These are phyloP conservation scores for Chymomyza amoena DNA, from an alignment of 2,888 invertebrate species.

Conservation along the genomic window DNA sequence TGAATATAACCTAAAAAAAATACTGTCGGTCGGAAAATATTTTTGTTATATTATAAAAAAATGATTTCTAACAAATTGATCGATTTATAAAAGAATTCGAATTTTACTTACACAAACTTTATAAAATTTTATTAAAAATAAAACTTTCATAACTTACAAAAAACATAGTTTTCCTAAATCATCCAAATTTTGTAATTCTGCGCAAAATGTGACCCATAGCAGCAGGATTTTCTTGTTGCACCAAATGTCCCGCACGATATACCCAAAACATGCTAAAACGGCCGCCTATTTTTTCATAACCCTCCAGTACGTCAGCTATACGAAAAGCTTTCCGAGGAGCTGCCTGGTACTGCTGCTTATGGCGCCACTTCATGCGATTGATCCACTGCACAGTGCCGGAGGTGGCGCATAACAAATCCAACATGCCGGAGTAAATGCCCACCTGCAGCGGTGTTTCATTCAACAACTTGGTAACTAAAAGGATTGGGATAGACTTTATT, in stretches of 20 bases:
- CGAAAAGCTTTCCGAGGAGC: conserved; percentile 81
- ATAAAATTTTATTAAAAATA: neutral
- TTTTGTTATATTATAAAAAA: no score
- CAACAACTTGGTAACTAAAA: conserved; percentile 84
- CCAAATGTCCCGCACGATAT: conserved; percentile 77
- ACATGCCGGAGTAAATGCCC: conserved; percentile 87
- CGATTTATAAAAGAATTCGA: no score
- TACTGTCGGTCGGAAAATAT: no score
- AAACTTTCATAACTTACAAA: neutral
- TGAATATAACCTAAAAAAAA: no score
- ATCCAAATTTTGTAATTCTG: conserved; percentile 66
- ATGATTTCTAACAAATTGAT: no score
- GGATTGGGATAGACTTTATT: neutral
- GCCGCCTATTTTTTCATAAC: conserved; percentile 84
- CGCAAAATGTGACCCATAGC: conserved; percentile 84
- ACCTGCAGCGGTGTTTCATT: conserved; percentile 85
- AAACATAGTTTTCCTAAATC: neutral
- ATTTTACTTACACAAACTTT: neutral
- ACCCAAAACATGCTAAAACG: conserved; percentile 77
- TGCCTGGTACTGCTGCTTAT: conserved; percentile 81
- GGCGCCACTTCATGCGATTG: conserved; percentile 84
- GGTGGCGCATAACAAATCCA: conserved; percentile 91
- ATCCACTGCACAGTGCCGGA: conserved; percentile 89
- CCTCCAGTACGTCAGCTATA: conserved; percentile 83
- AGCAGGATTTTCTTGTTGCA: conserved; percentile 85